Conservation (phyloP, 2,888 invertebrate species). For the Eumacrocentrus americanus region DNA sequence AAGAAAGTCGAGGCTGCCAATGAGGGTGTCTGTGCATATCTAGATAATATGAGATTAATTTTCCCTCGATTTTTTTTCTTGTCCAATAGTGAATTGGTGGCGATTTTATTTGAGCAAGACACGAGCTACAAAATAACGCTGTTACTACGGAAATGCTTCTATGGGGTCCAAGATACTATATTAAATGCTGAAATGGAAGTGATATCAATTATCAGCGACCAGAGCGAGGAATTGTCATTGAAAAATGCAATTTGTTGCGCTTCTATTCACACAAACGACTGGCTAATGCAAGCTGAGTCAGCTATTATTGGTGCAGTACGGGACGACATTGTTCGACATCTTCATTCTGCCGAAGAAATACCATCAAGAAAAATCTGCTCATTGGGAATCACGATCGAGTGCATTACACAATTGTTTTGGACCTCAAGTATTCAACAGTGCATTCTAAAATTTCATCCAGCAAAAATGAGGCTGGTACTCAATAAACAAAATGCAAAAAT, state of each 20-base stretch:
- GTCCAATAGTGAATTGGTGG: conserved; percentile 76
- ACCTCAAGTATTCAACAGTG: conserved; percentile 68
- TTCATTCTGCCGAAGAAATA: not conserved
- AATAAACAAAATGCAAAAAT: conserved; percentile 38
- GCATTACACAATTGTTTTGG: conserved; percentile 71
- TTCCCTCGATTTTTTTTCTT: conserved; percentile 80
- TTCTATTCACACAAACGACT: not conserved
- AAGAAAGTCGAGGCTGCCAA: conserved; percentile 68
- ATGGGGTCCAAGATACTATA: conserved; percentile 68
- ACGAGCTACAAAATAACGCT: conserved; percentile 61
- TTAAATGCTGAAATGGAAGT: conserved; percentile 65
- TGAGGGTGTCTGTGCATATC: conserved; percentile 69
- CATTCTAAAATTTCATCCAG: conserved; percentile 50
- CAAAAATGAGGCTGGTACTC: conserved; percentile 62
- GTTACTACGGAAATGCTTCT: conserved; percentile 68
- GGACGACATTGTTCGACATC: conserved; percentile 45
- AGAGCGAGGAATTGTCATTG: conserved; percentile 65
- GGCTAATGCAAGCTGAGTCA: conserved; percentile 57
- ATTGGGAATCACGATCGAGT: conserved; percentile 68
- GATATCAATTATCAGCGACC: conserved; percentile 67
- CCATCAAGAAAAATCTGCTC: conserved; percentile 2
- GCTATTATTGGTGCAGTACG: conserved; percentile 63
- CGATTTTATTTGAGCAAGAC: conserved; percentile 69
- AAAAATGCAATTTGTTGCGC: not conserved
- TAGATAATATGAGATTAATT: conserved; percentile 70